Evolutionary conservation across 64 coral and sea anemone genomes (phyloP).

Genomic region (Stichodactyla mertensii): DNA sequence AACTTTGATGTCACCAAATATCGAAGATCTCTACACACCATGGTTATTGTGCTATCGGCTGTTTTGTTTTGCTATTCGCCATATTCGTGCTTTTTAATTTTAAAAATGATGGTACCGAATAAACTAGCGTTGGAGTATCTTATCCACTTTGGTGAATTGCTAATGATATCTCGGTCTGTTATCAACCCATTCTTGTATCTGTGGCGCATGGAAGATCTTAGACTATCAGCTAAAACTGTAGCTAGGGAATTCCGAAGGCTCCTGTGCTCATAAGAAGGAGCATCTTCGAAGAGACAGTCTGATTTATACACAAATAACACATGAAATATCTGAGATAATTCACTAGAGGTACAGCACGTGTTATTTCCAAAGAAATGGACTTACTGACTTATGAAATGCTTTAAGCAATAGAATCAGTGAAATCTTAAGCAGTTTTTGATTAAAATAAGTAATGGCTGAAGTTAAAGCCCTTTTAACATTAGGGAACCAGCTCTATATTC

Average conservation of each 20-base stretch:
- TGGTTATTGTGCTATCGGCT: not conserved
- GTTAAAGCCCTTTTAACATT: no score
- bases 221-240: not conserved
- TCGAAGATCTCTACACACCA: not conserved
- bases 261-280: not conserved
- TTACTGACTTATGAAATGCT: no score
- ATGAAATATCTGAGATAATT: no score
- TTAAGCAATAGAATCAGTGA: no score
- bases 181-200: not conserved
- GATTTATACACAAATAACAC: not conserved
- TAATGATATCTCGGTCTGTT: not conserved
- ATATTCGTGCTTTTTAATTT: not conserved
- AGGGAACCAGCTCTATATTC: no score
- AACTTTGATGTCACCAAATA: slow-evolving; percentile 2
- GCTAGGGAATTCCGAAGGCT: not conserved
- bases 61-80: not conserved
- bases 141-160: not conserved
- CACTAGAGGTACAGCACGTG: no score
- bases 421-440: no score
- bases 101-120: not conserved
- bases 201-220: not conserved
- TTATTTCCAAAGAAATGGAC: no score
- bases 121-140: not conserved
- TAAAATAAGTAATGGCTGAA: no score
- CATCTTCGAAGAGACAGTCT: not conserved